Base-by-base conservation (phyloP, 2,797 vertebrate genomes). In the Cygnus olor region DNA sequence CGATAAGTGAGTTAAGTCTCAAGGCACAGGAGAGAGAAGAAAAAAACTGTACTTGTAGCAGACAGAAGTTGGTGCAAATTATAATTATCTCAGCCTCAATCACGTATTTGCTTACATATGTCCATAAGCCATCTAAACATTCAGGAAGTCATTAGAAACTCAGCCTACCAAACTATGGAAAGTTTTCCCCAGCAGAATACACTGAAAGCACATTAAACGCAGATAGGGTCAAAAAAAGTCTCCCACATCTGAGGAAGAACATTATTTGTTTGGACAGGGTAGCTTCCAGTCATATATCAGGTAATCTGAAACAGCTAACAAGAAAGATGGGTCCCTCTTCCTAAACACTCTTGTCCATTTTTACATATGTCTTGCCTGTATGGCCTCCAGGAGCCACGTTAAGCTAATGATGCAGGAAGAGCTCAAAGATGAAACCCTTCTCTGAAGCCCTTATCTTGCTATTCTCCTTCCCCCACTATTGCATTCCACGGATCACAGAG, bases 401-500 rank as follows among this genome's bases (percentile, higher is more conserved):
- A 96, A 83, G 49, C 69, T 92, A 90, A 74, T 30, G 61, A 94
- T 80, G 90, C 91, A 96, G 80, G 93, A 94, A 90, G 53, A 91
- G 45, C 71, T 94, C 53, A 47, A 74, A 85, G 61, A 96, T 60
- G 27, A 96, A 95, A 89, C 90, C 21, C 14, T 74, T 78, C 83
- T 92, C 38, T 1, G 57, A 94, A 93, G 56, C 19, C 38, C 70
- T 83, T 89, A 87, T 65, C 65, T 85, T 69, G 64, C 71, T 89
- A 54, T 82, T 96, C 30, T 96, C 68, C 82, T 94, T 89, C 83
- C 0, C 0, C 79, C 54, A 30, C 90, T 83, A 58, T 10, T 78
- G 61, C 79, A 58, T 85, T 94, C 91, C 76, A 90, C 61, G 94
- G 91, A 95, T 95, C 94, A 94, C 81, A 95, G 81, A 95, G 58